Conservation (phyloP, 2,113 vertebrate genomes). For the Pseudonaja textilis region DNA sequence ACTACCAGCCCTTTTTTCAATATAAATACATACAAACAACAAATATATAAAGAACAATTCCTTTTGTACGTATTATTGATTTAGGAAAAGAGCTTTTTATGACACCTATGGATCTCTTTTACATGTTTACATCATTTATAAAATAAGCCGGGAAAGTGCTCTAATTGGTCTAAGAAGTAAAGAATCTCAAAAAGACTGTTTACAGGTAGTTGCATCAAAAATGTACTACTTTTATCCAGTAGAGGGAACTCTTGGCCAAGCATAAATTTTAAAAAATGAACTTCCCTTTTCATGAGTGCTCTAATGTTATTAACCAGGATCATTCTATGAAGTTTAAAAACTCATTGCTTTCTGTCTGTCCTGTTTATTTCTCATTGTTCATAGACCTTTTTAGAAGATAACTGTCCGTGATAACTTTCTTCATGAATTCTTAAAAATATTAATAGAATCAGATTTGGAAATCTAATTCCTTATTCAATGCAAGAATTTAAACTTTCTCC, state of each 20-base stretch:
- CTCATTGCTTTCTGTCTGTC: background rate
- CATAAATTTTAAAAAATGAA: constrained; percentile 20
- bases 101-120: background rate
- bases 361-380: background rate
- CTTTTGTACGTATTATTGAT: background rate
- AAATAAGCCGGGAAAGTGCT: background rate
- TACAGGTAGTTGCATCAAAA: background rate
- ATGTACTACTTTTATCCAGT: constrained; percentile 13
- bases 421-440: background rate
- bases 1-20: background rate
- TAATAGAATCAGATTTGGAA: background rate
- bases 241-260: constrained; percentile 51
- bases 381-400: background rate
- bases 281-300: background rate
- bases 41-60: background rate
- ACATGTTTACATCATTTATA: background rate
- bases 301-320: background rate
- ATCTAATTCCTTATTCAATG: background rate
- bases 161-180: background rate
- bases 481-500: background rate
- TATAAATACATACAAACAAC: background rate
- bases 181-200: background rate
- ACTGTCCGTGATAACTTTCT: background rate
- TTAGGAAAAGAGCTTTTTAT: background rate
- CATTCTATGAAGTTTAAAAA: background rate